Conservation (phyloP, 2,113 vertebrate genomes). For the Merops nubicus region DNA sequence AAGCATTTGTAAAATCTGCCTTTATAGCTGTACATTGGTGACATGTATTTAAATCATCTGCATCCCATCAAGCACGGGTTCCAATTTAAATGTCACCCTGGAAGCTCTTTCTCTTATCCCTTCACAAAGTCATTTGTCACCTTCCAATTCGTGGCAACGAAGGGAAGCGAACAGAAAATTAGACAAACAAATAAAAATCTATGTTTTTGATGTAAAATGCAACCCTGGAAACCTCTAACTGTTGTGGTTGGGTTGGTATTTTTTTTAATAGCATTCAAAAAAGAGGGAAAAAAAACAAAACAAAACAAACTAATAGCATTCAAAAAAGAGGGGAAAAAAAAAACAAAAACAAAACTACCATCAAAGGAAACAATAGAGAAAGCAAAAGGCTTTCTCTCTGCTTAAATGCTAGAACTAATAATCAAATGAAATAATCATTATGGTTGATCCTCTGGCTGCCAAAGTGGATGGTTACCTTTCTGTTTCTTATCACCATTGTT, state of each 20-base stretch:
- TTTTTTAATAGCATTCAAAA: background rate
- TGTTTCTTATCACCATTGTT: background rate
- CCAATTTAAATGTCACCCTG: slow-evolving; percentile 29
- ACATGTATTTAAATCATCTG: slow-evolving; percentile 58
- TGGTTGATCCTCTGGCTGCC: background rate
- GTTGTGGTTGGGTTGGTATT: background rate
- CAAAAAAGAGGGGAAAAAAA: background rate
- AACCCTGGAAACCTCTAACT: background rate
- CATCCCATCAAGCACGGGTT: slow-evolving; percentile 3
- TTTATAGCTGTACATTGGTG: slow-evolving; percentile 15
- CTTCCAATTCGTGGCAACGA: slow-evolving; percentile 6
- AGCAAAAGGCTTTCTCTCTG: background rate
- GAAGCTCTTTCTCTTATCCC: slow-evolving; percentile 5
- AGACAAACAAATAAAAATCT: slow-evolving; percentile 30
- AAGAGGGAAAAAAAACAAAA: background rate
- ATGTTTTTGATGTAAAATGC: slow-evolving; percentile 29
- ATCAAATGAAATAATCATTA: background rate
- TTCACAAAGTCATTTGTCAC: slow-evolving; percentile 32
- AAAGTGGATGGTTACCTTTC: background rate
- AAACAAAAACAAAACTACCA: background rate
- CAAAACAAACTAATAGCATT: background rate
- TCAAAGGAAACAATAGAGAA: background rate
- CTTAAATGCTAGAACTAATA: slow-evolving; percentile 7
- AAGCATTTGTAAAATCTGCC: slow-evolving; percentile 42
- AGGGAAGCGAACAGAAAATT: background rate